phyloP scores from a whole-genome alignment of 2,797 vertebrate genomes.

The Nasua narica region DNA sequence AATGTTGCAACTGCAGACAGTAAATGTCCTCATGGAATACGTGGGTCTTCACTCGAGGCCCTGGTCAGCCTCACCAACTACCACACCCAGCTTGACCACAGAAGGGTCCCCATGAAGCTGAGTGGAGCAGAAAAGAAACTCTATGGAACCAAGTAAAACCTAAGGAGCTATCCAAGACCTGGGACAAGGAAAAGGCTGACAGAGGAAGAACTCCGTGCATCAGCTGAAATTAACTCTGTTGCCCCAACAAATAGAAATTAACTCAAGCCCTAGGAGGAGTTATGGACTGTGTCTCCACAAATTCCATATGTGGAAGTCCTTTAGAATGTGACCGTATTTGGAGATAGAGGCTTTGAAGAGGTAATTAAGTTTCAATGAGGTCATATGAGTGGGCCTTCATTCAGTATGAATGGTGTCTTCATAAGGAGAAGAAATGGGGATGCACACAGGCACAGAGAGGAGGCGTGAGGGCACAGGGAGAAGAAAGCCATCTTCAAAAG shows the following conservation, averaged over 20 bases:
- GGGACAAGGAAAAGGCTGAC: no score
- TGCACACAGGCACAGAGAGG: not conserved
- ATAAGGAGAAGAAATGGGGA: not conserved
- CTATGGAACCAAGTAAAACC: accelerated
- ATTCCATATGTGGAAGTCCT: not conserved
- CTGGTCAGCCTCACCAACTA: not conserved
- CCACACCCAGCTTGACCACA: not conserved
- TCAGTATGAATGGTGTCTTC: not conserved
- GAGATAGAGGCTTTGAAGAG: not conserved
- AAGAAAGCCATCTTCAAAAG: not conserved
- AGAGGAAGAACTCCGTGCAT: not conserved
- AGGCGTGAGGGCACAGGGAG: not conserved
- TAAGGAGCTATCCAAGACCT: not conserved
- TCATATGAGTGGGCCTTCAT: not conserved
- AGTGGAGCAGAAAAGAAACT: accelerated
- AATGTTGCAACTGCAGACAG: not conserved
- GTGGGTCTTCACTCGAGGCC: not conserved
- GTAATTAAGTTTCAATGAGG: not conserved
- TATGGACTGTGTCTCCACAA: not conserved
- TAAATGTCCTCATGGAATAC: accelerated
- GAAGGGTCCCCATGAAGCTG: not conserved
- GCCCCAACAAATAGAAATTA: not conserved
- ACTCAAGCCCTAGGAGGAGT: not conserved
- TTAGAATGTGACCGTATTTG: not conserved
- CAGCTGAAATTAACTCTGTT: not conserved